Base-by-base conservation (phyloP, 2,797 vertebrate genomes). In the Lemur catta region DNA sequence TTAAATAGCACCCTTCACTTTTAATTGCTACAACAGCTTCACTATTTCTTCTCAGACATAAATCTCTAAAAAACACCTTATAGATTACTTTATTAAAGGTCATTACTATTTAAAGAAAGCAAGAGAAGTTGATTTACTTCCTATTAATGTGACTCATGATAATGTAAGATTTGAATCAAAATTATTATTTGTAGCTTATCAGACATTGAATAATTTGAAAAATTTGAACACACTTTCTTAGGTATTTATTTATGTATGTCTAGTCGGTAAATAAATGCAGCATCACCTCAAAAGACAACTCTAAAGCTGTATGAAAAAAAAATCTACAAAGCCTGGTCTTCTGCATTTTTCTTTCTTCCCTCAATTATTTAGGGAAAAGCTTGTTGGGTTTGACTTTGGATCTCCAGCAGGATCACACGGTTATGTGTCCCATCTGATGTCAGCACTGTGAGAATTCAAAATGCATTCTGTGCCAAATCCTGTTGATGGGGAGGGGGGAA, bases 71-170 rank as follows among this genome's bases (percentile, higher is more conserved):
- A 24, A 80, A 84, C 18, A 87, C 10, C 43, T 89, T 57, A 80
- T 33, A 55, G 74, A 61, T 72, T 50, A 65, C 65, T 74, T 89
- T 96, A 84, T 78, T 96, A 72, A 84, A 94, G 18, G 52, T 57
- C 35, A 89, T 79, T 69, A 87, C n/a, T 79, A 79, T 79, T 87
- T 87, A 88, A 91, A 95, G 89, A 92, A 79, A 95, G 69, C 22
- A 75, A 92, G 74, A 71, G 33, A 5, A 85, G 48, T 69, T 97
- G 46, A 38, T 28, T 76, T 93, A 28, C 55, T 89, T 94, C 84
- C 41, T 69, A 79, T 79, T 78, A 96, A 89, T 30, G 35, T 30
- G 35, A 65, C 17, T 35, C 35, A 50, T 5, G 46, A 85, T 8
- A 72, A 89, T 50, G 61, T 84, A 74, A 91, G 95, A 61, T 92